These are phyloP conservation scores for Plectrocnemia conspersa DNA, from an alignment of 1,140 invertebrate genomes.

Conservation along the genomic window DNA sequence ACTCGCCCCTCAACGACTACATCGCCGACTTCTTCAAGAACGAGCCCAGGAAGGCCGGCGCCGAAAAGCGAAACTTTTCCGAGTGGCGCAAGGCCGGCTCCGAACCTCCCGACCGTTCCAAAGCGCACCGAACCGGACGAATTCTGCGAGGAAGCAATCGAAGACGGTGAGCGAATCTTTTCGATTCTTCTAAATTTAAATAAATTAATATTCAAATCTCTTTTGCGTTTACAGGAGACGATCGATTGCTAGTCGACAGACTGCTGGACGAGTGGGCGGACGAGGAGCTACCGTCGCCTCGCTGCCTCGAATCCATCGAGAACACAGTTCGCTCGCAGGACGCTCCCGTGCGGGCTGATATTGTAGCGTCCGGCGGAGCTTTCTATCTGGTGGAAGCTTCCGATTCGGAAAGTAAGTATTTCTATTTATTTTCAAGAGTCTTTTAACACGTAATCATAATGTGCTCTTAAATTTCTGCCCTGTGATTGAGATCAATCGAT, in stretches of 20 bases:
- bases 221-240: constrained; percentile 40
- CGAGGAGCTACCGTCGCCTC: constrained; percentile 42
- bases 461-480: too few relatives aligned
- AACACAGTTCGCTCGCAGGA: not conserved
- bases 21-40: constrained; percentile 36
- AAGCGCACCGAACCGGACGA: constrained; percentile 14
- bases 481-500: too few relatives aligned
- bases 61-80: constrained; percentile 1
- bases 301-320: constrained; percentile 40
- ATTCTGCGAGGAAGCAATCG: constrained; percentile 27
- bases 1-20: constrained; percentile 39
- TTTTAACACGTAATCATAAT: not conserved
- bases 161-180: constrained; percentile 11
- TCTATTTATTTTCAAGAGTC: not conserved
- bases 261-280: constrained; percentile 48
- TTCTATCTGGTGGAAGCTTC: not conserved
- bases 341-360: not conserved
- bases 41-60: too few relatives aligned
- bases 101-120: constrained; percentile 2
- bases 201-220: not conserved
- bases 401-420: not conserved
- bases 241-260: constrained; percentile 45
- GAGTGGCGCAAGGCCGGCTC: not conserved
- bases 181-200: constrained; percentile 5
- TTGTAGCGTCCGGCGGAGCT: not conserved